Conservation (phyloP, 2,113 vertebrate genomes). For the Elgaria multicarinata region DNA sequence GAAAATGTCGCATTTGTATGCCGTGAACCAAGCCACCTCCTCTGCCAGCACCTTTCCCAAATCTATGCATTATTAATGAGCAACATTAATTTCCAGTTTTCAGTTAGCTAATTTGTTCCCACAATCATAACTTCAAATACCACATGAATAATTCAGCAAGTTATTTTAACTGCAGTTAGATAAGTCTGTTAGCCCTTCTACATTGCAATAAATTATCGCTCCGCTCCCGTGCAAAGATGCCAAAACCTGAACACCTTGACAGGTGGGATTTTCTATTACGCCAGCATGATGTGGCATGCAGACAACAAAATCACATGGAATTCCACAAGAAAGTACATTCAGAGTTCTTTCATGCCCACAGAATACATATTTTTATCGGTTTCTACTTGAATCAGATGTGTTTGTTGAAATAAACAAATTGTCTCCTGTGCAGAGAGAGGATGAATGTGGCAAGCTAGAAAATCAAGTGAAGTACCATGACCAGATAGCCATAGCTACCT, state of each 20-base stretch:
- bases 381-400: not conserved
- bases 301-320: accelerated
- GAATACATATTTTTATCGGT: not conserved
- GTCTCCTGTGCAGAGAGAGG: not conserved
- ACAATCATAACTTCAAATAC: constrained; percentile 78
- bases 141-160: constrained; percentile 80
- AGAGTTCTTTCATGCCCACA: not conserved
- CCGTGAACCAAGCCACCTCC: not conserved
- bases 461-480: not conserved
- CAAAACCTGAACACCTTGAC: constrained; percentile 39
- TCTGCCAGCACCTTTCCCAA: constrained; percentile 34
- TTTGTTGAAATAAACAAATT: not conserved
- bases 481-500: not conserved
- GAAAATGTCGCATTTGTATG: constrained; percentile 21
- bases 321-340: not conserved
- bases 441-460: not conserved
- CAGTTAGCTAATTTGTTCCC: constrained; percentile 77
- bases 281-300: not conserved
- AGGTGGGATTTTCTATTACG: not conserved
- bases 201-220: constrained; percentile 73
- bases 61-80: constrained; percentile 68
- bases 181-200: constrained; percentile 73
- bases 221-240: constrained; percentile 32
- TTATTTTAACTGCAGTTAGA: constrained; percentile 77
- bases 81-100: constrained; percentile 65